Percentiles rank a stretch among this genome's conserved stretches.
phyloP scores from a whole-genome alignment of 2,888 invertebrate genomes.

The Athalia rosae region DNA sequence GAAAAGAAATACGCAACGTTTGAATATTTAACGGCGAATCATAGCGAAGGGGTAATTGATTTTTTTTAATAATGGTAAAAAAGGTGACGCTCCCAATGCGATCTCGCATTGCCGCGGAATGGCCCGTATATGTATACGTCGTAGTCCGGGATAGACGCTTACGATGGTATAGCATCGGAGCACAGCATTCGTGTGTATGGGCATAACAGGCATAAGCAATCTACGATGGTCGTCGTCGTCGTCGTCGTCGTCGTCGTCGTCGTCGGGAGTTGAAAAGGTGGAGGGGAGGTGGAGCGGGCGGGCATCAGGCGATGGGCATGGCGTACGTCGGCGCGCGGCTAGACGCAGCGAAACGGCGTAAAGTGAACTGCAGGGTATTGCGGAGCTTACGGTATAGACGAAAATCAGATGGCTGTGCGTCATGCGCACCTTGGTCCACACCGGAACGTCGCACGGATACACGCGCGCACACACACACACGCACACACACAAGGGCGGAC shows the following conservation, averaged over 20 bases:
- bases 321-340: conserved; percentile 40
- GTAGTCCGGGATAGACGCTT: not conserved
- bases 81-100: no score
- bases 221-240: conserved; percentile 44
- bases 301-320: not conserved
- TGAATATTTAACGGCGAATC: no score
- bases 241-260: conserved; percentile 40
- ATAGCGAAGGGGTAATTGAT: no score
- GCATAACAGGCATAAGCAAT: conserved; percentile 33
- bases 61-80: no score
- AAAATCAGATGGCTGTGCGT: conserved; percentile 40
- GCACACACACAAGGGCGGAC: not conserved
- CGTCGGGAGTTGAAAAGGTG: conserved; percentile 44
- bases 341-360: conserved; percentile 35
- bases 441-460: conserved; percentile 19
- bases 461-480: not conserved
- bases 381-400: conserved; percentile 35
- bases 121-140: not conserved
- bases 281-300: conserved; percentile 24
- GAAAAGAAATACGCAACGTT: no score
- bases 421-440: conserved; percentile 27
- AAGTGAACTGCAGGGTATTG: conserved; percentile 30
- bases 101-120: not conserved
- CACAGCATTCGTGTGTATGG: not conserved
- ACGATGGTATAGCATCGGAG: not conserved